Base-by-base conservation (phyloP, 2,797 vertebrate species). In the Zonotrichia albicollis region DNA sequence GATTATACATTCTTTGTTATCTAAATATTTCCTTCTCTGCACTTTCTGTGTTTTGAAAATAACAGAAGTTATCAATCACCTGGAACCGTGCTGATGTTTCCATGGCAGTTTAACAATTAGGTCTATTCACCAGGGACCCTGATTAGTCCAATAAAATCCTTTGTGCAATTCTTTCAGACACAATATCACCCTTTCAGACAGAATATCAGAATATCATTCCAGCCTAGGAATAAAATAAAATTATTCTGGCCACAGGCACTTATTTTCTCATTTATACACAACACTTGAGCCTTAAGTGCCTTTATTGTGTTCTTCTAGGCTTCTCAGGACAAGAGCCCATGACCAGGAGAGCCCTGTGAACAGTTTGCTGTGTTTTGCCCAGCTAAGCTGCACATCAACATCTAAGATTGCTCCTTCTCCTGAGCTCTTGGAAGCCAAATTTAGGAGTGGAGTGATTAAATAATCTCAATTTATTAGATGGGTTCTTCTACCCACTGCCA, bases 101-200 rank as follows among this genome's bases (percentile, higher is more conserved):
- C 87, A 75, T 91, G 89, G 87, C 73, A 96, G 92, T 96, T 94
- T 90, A 89, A 91, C 92, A 97, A 97, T 96, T 97, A 97, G 91
- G 62, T 96, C 90, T 96, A 74, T 94, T 97, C 97, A 96, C 76
- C 61, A 66, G 74, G 46, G 75, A 40, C 88, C 85, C 46, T 0
- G 30, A 93, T 92, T 74, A 94, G 70, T 91, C 93, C 74, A 96
- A 87, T 90, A 85, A 86, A 95, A 71, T 60, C 80, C 60, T 96
- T 91, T 95, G 91, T 75, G 74, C 73, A 85, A 32, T 75, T 89
- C 60, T 96, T 95, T 94, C 71, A 88, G 84, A 42, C 20, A 86
- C n/a, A 86, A 64, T 82, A 82, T 62, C 67, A 80, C 32, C 23
- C 36, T 70, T 95, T 94, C 71, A 88, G 84, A 38, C 26, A 86